These are phyloP conservation scores for Salvator merianae DNA, from an alignment of 2,113 vertebrate species.

Conservation along the genomic window DNA sequence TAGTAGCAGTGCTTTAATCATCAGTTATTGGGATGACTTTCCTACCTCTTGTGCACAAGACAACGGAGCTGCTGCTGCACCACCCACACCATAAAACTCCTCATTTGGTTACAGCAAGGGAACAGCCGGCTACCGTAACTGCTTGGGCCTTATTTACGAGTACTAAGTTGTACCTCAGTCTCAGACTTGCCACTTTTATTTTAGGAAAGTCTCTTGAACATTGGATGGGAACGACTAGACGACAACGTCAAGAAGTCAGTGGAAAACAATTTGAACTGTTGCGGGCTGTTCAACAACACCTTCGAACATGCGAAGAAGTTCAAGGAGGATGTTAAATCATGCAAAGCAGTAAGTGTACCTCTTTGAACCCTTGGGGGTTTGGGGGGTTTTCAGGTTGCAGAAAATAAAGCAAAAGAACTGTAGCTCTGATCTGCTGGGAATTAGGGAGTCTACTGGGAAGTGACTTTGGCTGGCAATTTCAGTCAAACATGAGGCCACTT, in stretches of 20 bases:
- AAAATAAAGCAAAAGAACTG: background rate
- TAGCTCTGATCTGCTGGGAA: background rate
- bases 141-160: background rate
- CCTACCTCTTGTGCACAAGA: background rate
- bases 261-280: slow-evolving; percentile 85
- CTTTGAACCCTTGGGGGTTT: background rate
- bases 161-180: background rate
- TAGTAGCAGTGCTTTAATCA: background rate
- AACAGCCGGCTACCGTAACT: background rate
- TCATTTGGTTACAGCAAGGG: too few species aligned
- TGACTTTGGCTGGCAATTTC: background rate
- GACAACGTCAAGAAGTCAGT: slow-evolving; percentile 76
- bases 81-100: background rate
- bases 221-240: slow-evolving; percentile 78
- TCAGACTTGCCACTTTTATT: background rate
- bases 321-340: slow-evolving; percentile 63
- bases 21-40: background rate
- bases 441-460: background rate
- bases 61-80: background rate
- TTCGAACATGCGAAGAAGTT: slow-evolving; percentile 34
- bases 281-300: slow-evolving; percentile 83
- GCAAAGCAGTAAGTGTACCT: slow-evolving; percentile 74
- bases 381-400: background rate
- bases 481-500: background rate
- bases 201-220: slow-evolving; percentile 81